Conservation (phyloP, 2,888 invertebrate genomes). For the Parnassius glacialis region DNA sequence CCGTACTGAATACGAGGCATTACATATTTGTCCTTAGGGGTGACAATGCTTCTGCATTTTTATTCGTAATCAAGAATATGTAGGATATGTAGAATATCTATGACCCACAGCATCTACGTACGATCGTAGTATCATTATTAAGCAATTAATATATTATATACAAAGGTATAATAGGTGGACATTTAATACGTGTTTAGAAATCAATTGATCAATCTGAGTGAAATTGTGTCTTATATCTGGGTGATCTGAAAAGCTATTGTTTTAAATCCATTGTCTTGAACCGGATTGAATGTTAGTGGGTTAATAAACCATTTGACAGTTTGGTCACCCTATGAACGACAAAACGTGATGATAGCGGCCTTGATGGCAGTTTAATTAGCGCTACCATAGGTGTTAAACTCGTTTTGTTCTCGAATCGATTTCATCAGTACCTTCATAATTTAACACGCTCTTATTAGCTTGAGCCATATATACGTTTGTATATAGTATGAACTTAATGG, state of each 20-base stretch:
- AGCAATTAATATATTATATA: too few species aligned
- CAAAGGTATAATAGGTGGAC: not conserved
- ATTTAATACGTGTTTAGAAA: constrained; percentile 7
- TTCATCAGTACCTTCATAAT: not conserved
- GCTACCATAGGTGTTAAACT: constrained; percentile 19
- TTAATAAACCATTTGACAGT: constrained; percentile 37
- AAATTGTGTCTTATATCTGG: constrained; percentile 17
- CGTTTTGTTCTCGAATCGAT: constrained; percentile 8
- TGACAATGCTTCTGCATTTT: too few species aligned
- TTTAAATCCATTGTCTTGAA: constrained; percentile 31
- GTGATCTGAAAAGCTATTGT: constrained; percentile 23
- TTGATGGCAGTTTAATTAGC: constrained; percentile 27
- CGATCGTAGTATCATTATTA: too few species aligned
- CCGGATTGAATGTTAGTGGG: constrained; percentile 36
- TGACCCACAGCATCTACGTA: too few species aligned
- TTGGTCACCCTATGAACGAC: constrained; percentile 19
- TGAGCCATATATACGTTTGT: too few species aligned
- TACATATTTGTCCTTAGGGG: too few species aligned
- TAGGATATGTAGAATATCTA: too few species aligned
- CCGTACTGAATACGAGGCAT: too few species aligned
- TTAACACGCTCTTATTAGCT: too few species aligned
- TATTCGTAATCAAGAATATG: too few species aligned
- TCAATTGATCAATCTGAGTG: constrained; percentile 7
- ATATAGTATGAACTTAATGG: too few species aligned
- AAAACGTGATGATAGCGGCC: constrained; percentile 34